Evolutionary conservation across 2,888 invertebrate genomes (phyloP).

Genomic region (Hypomecis atomaria): DNA sequence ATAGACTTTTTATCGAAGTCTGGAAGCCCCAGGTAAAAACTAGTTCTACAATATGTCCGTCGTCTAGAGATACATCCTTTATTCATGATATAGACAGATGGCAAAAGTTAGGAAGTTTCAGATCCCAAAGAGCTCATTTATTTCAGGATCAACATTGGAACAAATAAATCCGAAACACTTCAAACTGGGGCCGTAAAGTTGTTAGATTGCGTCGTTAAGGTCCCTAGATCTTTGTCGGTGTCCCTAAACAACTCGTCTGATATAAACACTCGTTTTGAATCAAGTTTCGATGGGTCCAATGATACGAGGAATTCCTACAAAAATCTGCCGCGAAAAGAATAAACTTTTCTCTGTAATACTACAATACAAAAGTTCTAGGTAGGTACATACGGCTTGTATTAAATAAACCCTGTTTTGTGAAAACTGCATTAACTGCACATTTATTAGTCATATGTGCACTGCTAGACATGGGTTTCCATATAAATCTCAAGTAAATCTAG

Average conservation of each 20-base stretch:
- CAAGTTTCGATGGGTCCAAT: slow-evolving; percentile 12
- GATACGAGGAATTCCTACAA: background rate
- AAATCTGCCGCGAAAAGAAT: no score
- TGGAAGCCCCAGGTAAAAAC: no score
- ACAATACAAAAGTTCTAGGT: no score
- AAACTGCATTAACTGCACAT: no score
- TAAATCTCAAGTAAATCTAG: no score
- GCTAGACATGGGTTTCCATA: no score
- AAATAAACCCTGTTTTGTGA: no score
- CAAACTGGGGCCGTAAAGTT: slow-evolving; percentile 53
- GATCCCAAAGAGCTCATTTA: slow-evolving; percentile 31
- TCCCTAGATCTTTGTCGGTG: slow-evolving; percentile 52
- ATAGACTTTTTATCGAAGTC: no score
- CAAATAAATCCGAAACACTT: slow-evolving; percentile 59
- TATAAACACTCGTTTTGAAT: slow-evolving; percentile 56
- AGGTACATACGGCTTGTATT: no score
- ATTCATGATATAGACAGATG: background rate
- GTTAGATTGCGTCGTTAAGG: slow-evolving; percentile 54
- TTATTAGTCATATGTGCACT: no score
- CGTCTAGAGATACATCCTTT: background rate
- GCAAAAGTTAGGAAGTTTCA: slow-evolving; percentile 25
- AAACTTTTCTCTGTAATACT: no score
- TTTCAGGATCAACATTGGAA: slow-evolving; percentile 35
- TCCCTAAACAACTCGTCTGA: slow-evolving; percentile 63
- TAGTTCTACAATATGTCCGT: no score